phyloP scores from a whole-genome alignment of 2,888 invertebrate species.

The Ochropleura plecta region DNA sequence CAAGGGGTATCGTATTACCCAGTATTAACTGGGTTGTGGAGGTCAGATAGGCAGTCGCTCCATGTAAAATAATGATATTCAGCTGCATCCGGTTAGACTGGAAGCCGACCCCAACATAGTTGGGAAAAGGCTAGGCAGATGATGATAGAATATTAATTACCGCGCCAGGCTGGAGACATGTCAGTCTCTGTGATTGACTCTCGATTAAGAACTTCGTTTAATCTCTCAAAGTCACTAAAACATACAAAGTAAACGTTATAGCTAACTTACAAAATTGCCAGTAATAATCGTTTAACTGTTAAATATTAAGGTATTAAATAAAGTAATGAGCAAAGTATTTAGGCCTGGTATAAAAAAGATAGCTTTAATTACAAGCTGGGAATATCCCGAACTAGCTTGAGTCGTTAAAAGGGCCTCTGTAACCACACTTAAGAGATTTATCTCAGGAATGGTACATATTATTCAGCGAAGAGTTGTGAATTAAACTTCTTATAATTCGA shows the following conservation, averaged over 20 bases:
- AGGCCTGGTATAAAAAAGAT: conserved; percentile 27
- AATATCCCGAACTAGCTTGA: conserved; percentile 22
- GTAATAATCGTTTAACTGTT: conserved; percentile 18
- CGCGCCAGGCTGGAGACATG: not conserved
- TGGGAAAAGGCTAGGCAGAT: too few relatives aligned
- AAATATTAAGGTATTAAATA: conserved; percentile 9
- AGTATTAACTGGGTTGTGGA: too few relatives aligned
- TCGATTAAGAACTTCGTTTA: conserved; percentile 18
- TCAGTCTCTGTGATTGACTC: conserved; percentile 15
- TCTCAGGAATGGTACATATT: not conserved
- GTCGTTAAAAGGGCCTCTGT: conserved; percentile 37
- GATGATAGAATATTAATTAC: conserved; percentile 25
- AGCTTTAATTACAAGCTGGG: conserved; percentile 11
- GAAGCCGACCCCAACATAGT: too few relatives aligned
- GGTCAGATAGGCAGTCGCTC: too few relatives aligned
- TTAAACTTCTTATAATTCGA: not conserved
- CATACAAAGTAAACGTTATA: conserved; percentile 35
- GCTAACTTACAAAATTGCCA: conserved; percentile 28
- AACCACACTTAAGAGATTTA: conserved; percentile 24
- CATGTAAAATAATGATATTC: too few relatives aligned
- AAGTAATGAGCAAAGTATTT: conserved; percentile 42
- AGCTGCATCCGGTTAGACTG: too few relatives aligned
- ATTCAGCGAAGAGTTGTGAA: not conserved
- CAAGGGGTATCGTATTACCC: too few relatives aligned
- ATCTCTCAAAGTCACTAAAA: conserved; percentile 27